Evolutionary conservation across 1,140 invertebrate genomes (phyloP), one percentile per base, ranked within the genome.

Genomic region (Dendrolimus kikuchii): DNA sequence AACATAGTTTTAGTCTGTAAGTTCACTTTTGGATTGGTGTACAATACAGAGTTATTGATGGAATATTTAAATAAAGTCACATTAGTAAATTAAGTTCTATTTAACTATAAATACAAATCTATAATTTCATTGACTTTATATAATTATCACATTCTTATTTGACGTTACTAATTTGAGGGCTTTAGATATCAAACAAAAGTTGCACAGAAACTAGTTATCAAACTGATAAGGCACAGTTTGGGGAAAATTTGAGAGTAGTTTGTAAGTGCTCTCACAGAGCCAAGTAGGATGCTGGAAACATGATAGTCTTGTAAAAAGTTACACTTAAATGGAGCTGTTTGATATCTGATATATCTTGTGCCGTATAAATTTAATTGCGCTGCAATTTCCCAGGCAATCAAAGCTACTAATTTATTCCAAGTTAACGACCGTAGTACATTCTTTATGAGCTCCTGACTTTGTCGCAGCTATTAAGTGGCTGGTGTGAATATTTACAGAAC

Each of bases 261-360:
- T 59, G 50, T 61, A 57, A 82, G 75, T 68, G 71, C 66, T 69
- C 73, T 74, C 59, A 50, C 46, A 42, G 8, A 55, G 42, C 55
- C 51, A 64, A 81, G 76, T 77, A 71, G 73, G 67, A 64, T 65
- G 64, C 49, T 64, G 62, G 68, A 69, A 80, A 78, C 60, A 43
- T 57, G 73, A 81, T 79, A 81, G 70, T 71, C 66, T 77, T 77
- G 67, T 74, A 64, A 67, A 68, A 53, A 62, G 57, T 53, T 58
- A 59, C 57, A 54, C 46, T 23, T 23, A 55, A 64, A 61, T 55
- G 55, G 43, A 64, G 44, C 65, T 62, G 63, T 72, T 69, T 72
- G 70, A 72, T 64, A 72, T 66, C 9, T 36, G 64, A 69, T 66
- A 66, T 40, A 36, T 55, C 44, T 42, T 58, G 39, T 40, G 53